A percentile compares a stretch with the other conserved stretches of the same genome.
Conservation (phyloP, 2,797 vertebrate genomes). For the Okamejei kenojei region DNA sequence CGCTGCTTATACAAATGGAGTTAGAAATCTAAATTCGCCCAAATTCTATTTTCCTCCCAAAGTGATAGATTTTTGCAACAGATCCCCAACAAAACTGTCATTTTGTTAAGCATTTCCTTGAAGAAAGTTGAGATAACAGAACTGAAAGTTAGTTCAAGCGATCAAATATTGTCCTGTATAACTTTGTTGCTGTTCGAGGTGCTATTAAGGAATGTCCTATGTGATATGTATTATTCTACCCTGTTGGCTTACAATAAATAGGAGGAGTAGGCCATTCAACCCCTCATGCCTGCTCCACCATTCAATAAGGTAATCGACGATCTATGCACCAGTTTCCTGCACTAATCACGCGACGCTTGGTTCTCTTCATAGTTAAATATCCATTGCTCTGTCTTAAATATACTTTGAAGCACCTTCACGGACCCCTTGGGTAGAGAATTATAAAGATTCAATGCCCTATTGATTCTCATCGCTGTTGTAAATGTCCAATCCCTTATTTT, state of each 20-base stretch:
- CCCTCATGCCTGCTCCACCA: too few species aligned
- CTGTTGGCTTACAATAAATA: not conserved
- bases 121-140: not conserved
- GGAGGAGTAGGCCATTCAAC: too few species aligned
- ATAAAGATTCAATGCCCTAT: too few species aligned
- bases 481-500: too few species aligned
- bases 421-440: too few species aligned
- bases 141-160: not conserved
- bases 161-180: not conserved
- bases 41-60: not conserved
- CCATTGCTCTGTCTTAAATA: too few species aligned
- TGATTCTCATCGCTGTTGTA: too few species aligned
- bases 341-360: too few species aligned
- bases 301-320: too few species aligned
- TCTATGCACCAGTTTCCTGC: too few species aligned
- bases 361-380: too few species aligned
- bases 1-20: not conserved
- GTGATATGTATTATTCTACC: not conserved
- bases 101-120: not conserved
- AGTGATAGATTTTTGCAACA: not conserved
- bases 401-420: too few species aligned
- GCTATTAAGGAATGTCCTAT: not conserved
- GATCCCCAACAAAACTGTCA: not conserved
- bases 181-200: not conserved
- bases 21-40: not conserved